Percentiles rank a stretch among this genome's conserved stretches.
Evolutionary conservation across 2,888 invertebrate genomes (phyloP).

Genomic region (Netelia fuscicornis): DNA sequence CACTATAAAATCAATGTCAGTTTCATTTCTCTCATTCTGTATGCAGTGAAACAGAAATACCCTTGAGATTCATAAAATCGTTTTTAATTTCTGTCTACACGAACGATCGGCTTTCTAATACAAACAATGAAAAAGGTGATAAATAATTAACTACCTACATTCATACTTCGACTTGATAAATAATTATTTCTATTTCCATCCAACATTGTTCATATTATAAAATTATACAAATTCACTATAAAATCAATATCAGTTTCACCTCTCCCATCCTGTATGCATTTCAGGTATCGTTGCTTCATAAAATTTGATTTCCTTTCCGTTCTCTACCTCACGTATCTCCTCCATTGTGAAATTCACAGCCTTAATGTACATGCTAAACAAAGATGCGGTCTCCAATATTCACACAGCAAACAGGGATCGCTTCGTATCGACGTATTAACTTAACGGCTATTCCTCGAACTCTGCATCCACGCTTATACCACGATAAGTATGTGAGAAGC

Average conservation of each 20-base stretch:
- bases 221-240: not conserved
- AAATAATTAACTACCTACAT: no score
- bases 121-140: no score
- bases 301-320: not conserved
- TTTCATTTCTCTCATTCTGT: not conserved
- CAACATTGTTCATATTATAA: no score
- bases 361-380: not conserved
- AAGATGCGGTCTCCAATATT: not conserved
- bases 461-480: not conserved
- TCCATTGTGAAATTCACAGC: not conserved
- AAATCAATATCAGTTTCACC: not conserved
- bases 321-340: not conserved
- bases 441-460: slow-evolving; percentile 29
- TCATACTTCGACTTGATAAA: no score
- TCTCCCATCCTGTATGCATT: not conserved
- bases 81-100: no score
- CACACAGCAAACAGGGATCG: slow-evolving; percentile 2
- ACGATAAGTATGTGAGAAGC: not conserved
- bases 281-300: not conserved
- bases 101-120: no score
- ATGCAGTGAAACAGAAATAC: no score
- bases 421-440: not conserved
- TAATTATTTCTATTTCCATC: no score
- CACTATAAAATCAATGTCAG: not conserved
- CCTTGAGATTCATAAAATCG: no score